These are phyloP conservation scores for Synergus itoensis DNA, from an alignment of 2,888 invertebrate genomes.

Conservation along the genomic window DNA sequence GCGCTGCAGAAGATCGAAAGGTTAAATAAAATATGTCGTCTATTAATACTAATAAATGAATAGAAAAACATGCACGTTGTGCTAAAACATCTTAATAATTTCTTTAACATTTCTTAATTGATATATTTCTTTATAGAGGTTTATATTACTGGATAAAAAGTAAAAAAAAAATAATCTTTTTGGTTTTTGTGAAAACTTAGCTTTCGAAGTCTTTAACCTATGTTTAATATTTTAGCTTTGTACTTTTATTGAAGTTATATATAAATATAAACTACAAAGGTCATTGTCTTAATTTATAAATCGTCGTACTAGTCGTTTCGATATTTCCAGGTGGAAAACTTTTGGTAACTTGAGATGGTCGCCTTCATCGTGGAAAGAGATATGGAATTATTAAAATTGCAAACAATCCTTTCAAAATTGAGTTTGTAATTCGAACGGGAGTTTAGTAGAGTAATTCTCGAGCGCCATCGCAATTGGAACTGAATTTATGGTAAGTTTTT, in stretches of 20 bases:
- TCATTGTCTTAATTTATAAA: neutral
- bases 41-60: constrained; percentile 1
- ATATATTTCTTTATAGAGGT: too few species aligned
- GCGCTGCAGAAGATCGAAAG: constrained; percentile 17
- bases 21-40: constrained; percentile 11
- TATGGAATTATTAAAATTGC: neutral
- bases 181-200: neutral
- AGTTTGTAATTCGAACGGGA: neutral
- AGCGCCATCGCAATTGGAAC: neutral
- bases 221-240: neutral
- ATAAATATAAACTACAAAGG: neutral
- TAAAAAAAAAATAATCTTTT: neutral
- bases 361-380: neutral
- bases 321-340: constrained; percentile 12
- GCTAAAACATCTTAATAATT: constrained; percentile 14
- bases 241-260: neutral
- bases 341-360: constrained; percentile 6
- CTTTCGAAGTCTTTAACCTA: neutral
- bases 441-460: neutral
- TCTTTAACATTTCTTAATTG: neutral
- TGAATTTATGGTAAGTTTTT: constrained; percentile 4
- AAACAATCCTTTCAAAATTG: neutral
- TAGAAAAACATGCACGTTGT: neutral
- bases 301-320: neutral
- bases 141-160: too few species aligned